These are phyloP conservation scores for Stegophylla sp. DNA, from an alignment of 2,888 invertebrate species.

Conservation along the genomic window DNA sequence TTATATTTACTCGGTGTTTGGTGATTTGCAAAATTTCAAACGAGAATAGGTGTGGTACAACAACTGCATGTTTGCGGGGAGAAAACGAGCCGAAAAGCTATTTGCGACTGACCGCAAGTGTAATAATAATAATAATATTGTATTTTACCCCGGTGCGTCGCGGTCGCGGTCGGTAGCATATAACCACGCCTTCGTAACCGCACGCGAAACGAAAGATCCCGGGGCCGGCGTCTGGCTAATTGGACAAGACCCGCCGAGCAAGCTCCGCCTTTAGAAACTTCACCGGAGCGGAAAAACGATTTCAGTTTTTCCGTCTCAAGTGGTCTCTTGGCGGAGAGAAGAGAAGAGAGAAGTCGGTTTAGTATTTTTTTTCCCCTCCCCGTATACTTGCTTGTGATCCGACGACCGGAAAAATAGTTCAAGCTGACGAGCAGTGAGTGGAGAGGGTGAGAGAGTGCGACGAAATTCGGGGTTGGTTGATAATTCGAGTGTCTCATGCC, in stretches of 20 bases:
- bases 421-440: not conserved
- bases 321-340: slow-evolving; percentile 35
- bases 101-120: slow-evolving; percentile 16
- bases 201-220: slow-evolving; percentile 39
- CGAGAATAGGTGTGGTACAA: no score
- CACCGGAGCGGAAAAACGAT: slow-evolving; percentile 55
- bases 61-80: not conserved
- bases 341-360: slow-evolving; percentile 27
- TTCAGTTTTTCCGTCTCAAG: slow-evolving; percentile 56
- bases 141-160: slow-evolving; percentile 12
- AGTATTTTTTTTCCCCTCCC: not conserved
- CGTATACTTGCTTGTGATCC: not conserved
- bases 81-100: not conserved
- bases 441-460: slow-evolving; percentile 25
- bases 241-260: slow-evolving; percentile 37
- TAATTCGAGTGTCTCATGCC: slow-evolving; percentile 49
- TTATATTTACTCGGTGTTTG: no score
- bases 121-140: no score
- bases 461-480: slow-evolving; percentile 53
- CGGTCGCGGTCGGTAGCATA: slow-evolving; percentile 11
- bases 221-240: slow-evolving; percentile 53
- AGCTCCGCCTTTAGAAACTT: slow-evolving; percentile 49
- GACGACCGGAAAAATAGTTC: slow-evolving; percentile 50
- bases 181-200: slow-evolving; percentile 54
- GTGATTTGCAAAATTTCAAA: no score